Percentiles rank a stretch among this genome's conserved stretches.
These are phyloP conservation scores for Fregata magnificens DNA, from an alignment of 2,113 vertebrate species.

Conservation along the genomic window DNA sequence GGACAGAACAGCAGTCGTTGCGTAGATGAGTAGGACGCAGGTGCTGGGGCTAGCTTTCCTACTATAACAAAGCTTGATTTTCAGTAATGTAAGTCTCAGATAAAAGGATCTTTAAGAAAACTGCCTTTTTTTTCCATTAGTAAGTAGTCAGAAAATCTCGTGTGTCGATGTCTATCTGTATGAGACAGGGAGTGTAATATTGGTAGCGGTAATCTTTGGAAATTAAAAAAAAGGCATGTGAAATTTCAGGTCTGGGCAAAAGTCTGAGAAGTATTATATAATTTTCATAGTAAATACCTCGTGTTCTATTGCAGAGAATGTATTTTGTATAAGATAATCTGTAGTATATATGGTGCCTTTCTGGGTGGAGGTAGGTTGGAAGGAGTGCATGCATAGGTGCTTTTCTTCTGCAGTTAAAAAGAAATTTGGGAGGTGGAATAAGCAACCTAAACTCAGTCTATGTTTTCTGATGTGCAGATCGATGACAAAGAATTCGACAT, in stretches of 20 bases:
- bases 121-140: rapidly evolving
- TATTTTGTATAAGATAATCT: neutral
- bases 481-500: constrained; percentile 99
- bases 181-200: neutral
- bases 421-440: neutral
- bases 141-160: neutral
- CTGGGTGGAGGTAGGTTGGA: neutral
- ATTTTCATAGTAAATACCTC: neutral
- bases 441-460: neutral
- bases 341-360: rapidly evolving
- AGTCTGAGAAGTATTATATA: neutral
- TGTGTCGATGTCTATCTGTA: rapidly evolving
- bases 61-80: rapidly evolving
- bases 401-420: too few relatives aligned
- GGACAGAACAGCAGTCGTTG: too few relatives aligned
- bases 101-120: neutral
- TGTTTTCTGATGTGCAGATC: constrained; percentile 77
- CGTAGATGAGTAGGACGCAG: rapidly evolving
- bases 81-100: rapidly evolving
- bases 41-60: neutral
- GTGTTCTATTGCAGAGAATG: neutral
- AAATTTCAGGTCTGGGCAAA: neutral
- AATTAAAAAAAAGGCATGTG: neutral
- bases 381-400: rapidly evolving
- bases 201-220: neutral